Conservation (phyloP, 2,888 invertebrate genomes). For the Salticus scenicus region DNA sequence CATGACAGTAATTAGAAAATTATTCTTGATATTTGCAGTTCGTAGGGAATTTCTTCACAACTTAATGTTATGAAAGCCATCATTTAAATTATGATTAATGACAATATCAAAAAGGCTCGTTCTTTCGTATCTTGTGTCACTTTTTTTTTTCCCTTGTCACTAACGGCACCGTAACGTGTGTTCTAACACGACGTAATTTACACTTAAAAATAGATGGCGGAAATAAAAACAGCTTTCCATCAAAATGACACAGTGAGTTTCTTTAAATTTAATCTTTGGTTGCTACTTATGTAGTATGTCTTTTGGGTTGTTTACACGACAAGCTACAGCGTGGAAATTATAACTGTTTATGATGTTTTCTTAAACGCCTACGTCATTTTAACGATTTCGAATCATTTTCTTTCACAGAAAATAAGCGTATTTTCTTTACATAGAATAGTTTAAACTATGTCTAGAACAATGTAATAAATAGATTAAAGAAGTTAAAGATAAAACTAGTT, state of each 20-base stretch:
- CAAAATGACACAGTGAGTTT: neutral
- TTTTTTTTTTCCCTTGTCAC: neutral
- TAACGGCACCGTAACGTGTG: neutral
- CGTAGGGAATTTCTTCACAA: no score
- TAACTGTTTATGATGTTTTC: neutral
- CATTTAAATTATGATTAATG: neutral
- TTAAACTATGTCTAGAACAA: no score
- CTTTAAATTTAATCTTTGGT: neutral
- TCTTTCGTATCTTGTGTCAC: neutral
- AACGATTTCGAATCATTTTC: no score
- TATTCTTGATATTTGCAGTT: no score
- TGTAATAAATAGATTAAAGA: no score
- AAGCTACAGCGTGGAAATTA: neutral
- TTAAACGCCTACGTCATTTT: neutral
- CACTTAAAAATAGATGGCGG: neutral
- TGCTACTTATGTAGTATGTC: neutral
- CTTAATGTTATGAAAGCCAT: no score
- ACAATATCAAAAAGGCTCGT: neutral
- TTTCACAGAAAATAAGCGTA: no score
- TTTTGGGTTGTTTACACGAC: constrained; percentile 1
- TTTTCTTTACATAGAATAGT: no score
- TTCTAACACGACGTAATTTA: neutral
- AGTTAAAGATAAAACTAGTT: no score
- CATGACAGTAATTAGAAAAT: no score
- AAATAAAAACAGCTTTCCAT: constrained; percentile 6